These are phyloP conservation scores for Torymus tubicola DNA, from an alignment of 2,888 invertebrate species.

Conservation along the genomic window DNA sequence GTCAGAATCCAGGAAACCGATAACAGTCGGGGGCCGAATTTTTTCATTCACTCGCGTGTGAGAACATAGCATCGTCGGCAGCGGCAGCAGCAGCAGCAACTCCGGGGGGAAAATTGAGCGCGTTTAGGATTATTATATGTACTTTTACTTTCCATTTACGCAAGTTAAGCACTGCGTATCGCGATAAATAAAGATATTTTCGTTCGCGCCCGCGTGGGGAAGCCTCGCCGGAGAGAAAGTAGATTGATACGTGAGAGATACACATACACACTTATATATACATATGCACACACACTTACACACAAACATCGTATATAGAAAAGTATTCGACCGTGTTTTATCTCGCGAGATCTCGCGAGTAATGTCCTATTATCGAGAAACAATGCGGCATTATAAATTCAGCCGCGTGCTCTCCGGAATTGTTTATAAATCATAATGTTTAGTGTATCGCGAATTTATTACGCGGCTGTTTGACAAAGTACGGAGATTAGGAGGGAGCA, in stretches of 20 bases:
- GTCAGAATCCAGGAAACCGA: slow-evolving; percentile 49
- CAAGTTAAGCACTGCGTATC: slow-evolving; percentile 35
- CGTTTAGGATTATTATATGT: slow-evolving; percentile 40
- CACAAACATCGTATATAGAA: background rate
- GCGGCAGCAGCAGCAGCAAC: no score
- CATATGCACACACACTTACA: slow-evolving; percentile 1
- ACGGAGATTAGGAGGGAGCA: slow-evolving; percentile 39
- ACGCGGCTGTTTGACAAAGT: slow-evolving; percentile 35
- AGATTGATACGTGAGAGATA: slow-evolving; percentile 56
- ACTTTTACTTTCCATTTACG: slow-evolving; percentile 53
- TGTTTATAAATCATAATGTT: slow-evolving; percentile 50
- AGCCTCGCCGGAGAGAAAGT: slow-evolving; percentile 48
- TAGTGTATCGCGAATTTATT: slow-evolving; percentile 1
- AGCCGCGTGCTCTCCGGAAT: slow-evolving; percentile 6
- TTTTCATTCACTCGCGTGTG: background rate
- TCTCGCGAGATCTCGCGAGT: slow-evolving; percentile 49
- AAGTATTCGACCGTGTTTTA: slow-evolving; percentile 43
- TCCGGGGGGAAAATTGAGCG: slow-evolving; percentile 21
- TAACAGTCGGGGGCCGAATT: slow-evolving; percentile 26
- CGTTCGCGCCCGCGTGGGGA: slow-evolving; percentile 6
- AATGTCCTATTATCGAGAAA: slow-evolving; percentile 55
- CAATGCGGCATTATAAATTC: slow-evolving; percentile 52
- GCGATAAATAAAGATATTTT: slow-evolving; percentile 54
- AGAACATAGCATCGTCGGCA: background rate
- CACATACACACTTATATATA: no score